These are phyloP conservation scores for Ctenochaetus hawaiiensis DNA, from an alignment of 2,797 vertebrate species.

Conservation along the genomic window DNA sequence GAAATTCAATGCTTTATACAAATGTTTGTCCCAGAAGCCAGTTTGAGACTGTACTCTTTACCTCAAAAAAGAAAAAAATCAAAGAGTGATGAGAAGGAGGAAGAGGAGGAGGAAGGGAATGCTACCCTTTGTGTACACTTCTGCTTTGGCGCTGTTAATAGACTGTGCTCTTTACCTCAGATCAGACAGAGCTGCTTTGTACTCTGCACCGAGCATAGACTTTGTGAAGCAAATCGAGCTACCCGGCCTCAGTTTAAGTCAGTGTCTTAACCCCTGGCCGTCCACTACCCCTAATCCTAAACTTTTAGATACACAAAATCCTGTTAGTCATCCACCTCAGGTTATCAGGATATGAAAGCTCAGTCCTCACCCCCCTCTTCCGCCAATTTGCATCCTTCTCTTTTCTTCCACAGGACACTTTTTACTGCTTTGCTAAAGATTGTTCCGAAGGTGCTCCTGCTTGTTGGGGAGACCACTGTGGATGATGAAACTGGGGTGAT, in stretches of 20 bases:
- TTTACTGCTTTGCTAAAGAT: slow-evolving; percentile 40
- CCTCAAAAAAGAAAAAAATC: slow-evolving; percentile 67
- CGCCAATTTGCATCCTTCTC: slow-evolving; percentile 26
- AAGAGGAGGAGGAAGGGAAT: slow-evolving; percentile 45
- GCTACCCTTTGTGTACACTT: slow-evolving; percentile 62
- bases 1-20: slow-evolving; percentile 60
- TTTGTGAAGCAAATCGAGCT: slow-evolving; percentile 62
- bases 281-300: slow-evolving; percentile 48
- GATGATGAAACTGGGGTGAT: slow-evolving; percentile 33
- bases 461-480: slow-evolving; percentile 31
- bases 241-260: slow-evolving; percentile 66
- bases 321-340: slow-evolving; percentile 74
- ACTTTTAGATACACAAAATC: slow-evolving; percentile 56
- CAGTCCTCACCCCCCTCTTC: slow-evolving; percentile 38
- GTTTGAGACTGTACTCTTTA: slow-evolving; percentile 73
- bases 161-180: slow-evolving; percentile 81
- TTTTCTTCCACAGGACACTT: slow-evolving; percentile 45
- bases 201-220: slow-evolving; percentile 65
- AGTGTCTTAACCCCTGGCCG: slow-evolving; percentile 71
- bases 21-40: slow-evolving; percentile 65
- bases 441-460: slow-evolving; percentile 26
- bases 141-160: slow-evolving; percentile 69
- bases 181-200: slow-evolving; percentile 78
- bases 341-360: slow-evolving; percentile 66
- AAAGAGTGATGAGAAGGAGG: slow-evolving; percentile 38